Conservation (phyloP, 2,113 vertebrate species). For the Ptilonorhynchus violaceus region DNA sequence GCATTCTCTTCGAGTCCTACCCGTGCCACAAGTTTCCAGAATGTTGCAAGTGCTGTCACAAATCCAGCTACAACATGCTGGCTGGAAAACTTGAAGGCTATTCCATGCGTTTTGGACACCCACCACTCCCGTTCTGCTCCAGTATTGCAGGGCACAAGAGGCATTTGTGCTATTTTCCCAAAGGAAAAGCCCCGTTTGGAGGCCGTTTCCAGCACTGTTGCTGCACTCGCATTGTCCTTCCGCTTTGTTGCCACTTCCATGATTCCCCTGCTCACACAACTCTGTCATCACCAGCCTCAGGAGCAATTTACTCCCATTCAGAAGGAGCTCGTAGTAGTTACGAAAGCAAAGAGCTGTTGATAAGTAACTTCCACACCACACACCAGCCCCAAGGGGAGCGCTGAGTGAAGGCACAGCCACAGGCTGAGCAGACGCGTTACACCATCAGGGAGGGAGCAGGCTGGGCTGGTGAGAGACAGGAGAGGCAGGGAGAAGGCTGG, state of each 20-base stretch:
- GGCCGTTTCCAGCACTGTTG: neutral
- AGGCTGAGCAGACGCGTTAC: neutral
- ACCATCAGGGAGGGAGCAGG: neutral
- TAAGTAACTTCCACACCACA: neutral
- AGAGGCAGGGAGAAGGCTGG: neutral
- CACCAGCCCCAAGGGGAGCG: neutral
- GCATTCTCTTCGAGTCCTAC: neutral
- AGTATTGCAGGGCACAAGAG: neutral
- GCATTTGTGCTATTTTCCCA: neutral
- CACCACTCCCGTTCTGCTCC: neutral
- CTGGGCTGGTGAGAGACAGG: neutral
- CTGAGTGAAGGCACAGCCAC: neutral
- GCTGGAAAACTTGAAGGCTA: neutral
- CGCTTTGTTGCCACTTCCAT: neutral
- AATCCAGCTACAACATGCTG: accelerated
- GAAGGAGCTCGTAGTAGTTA: neutral
- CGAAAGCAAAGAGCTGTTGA: conserved; percentile 26
- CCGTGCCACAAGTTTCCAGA: accelerated
- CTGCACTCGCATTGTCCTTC: accelerated
- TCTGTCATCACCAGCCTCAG: neutral
- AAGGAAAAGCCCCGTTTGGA: neutral
- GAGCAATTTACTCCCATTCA: neutral
- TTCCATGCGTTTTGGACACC: neutral
- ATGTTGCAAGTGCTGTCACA: accelerated
- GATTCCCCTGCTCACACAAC: neutral